Conservation (phyloP, 92 coral and sea anemone genomes). For the Blastomussa wellsi region DNA sequence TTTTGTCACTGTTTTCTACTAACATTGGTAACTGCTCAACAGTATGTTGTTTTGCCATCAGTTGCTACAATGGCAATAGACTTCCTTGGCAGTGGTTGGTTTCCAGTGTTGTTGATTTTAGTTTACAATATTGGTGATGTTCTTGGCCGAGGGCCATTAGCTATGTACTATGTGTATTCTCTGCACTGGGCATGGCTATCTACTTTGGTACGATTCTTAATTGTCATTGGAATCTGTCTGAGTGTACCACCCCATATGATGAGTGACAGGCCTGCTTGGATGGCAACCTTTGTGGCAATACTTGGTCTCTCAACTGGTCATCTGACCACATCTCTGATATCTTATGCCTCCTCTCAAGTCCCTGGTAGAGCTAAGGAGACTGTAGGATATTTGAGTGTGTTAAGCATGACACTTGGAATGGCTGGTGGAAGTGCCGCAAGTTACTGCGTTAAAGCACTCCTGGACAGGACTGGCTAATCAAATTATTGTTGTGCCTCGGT, state of each 20-base stretch:
- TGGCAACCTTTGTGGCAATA: slow-evolving; percentile 88
- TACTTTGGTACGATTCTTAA: slow-evolving; percentile 71
- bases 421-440: slow-evolving; percentile 86
- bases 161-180: slow-evolving; percentile 72
- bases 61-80: slow-evolving; percentile 89
- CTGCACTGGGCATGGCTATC: slow-evolving; percentile 86
- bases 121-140: slow-evolving; percentile 86
- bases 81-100: slow-evolving; percentile 91
- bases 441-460: slow-evolving; percentile 71
- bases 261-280: slow-evolving; percentile 86
- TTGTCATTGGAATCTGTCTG: slow-evolving; percentile 76
- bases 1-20: slow-evolving; percentile 86
- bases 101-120: slow-evolving; percentile 78
- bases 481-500: neutral
- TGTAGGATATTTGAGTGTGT: slow-evolving; percentile 84
- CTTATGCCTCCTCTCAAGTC: slow-evolving; percentile 75
- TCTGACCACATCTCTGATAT: slow-evolving; percentile 79
- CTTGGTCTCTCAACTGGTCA: slow-evolving; percentile 93
- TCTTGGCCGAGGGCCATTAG: slow-evolving; percentile 87
- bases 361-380: slow-evolving; percentile 88
- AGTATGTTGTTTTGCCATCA: slow-evolving; percentile 85
- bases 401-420: slow-evolving; percentile 90
- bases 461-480: slow-evolving; percentile 66
- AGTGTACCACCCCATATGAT: slow-evolving; percentile 89
- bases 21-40: slow-evolving; percentile 76